Conservation (phyloP, 2,113 vertebrate genomes). For the Cinclus mexicanus region DNA sequence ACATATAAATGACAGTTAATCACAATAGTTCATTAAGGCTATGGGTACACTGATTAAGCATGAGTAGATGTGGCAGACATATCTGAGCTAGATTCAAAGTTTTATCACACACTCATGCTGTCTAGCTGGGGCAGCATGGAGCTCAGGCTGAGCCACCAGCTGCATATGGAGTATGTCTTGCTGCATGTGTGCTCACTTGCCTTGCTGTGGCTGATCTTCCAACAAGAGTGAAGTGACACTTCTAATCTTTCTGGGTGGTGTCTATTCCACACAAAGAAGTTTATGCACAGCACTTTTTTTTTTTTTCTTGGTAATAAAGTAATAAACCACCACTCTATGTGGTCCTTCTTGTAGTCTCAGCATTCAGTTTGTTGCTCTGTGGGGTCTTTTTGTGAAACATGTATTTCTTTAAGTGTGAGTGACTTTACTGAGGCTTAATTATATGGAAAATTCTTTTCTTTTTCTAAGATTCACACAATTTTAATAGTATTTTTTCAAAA, state of each 20-base stretch:
- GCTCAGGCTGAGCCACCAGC: conserved; percentile 1
- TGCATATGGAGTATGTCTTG: background rate
- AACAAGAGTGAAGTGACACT: background rate
- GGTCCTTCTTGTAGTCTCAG: background rate
- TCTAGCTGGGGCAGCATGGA: background rate
- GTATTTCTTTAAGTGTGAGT: background rate
- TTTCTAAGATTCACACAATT: background rate
- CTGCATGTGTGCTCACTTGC: background rate
- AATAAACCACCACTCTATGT: background rate
- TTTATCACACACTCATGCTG: background rate
- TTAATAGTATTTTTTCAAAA: background rate
- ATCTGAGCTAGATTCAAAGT: conserved; percentile 8
- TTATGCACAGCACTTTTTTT: background rate
- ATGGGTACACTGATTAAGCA: background rate
- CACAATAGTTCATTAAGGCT: conserved; percentile 14
- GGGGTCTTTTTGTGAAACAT: background rate
- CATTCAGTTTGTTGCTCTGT: background rate
- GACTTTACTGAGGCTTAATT: background rate
- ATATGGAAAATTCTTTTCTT: background rate
- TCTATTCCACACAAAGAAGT: background rate
- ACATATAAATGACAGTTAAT: conserved; percentile 44
- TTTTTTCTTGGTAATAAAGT: background rate
- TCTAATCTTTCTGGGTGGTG: conserved; percentile 18
- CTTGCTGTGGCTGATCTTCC: background rate
- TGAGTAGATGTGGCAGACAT: conserved; percentile 7